Percentiles rank a stretch among this genome's conserved stretches.
These are phyloP conservation scores for Plodia interpunctella DNA, from an alignment of 1,140 invertebrate genomes.

Conservation along the genomic window DNA sequence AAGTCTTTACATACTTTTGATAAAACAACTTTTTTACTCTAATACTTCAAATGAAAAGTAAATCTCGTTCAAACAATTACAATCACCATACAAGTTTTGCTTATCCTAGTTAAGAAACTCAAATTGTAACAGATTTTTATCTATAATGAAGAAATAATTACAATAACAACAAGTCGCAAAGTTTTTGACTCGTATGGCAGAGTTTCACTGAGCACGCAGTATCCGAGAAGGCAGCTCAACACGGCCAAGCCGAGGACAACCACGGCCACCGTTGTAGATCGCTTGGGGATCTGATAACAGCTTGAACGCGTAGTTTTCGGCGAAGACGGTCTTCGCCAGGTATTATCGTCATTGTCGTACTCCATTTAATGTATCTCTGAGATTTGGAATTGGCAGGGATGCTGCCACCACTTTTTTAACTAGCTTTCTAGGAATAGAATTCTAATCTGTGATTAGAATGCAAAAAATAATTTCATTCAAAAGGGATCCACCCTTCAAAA, in stretches of 20 bases:
- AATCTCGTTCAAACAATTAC: too few species aligned
- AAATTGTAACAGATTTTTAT: not conserved
- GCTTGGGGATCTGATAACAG: slow-evolving; percentile 52
- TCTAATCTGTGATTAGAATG: too few species aligned
- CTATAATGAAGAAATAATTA: slow-evolving; percentile 32
- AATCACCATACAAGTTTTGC: too few species aligned
- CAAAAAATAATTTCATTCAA: too few species aligned
- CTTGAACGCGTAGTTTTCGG: slow-evolving; percentile 32
- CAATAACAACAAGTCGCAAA: slow-evolving; percentile 62
- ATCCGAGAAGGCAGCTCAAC: slow-evolving; percentile 64
- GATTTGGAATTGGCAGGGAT: too few species aligned
- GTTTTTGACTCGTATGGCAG: slow-evolving; percentile 67
- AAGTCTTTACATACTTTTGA: too few species aligned
- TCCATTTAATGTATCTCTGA: slow-evolving; percentile 39
- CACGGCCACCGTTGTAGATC: slow-evolving; percentile 54
- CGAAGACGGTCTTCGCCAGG: slow-evolving; percentile 48
- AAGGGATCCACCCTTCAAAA: too few species aligned
- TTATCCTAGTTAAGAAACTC: too few species aligned
- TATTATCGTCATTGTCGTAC: slow-evolving; percentile 64
- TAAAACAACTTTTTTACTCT: too few species aligned
- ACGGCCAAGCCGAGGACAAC: slow-evolving; percentile 62
- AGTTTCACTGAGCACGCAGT: slow-evolving; percentile 63
- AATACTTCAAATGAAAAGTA: too few species aligned
- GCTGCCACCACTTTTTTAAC: too few species aligned
- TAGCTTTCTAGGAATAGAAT: too few species aligned